These are phyloP conservation scores for Zophobas morio DNA, from an alignment of 1,140 invertebrate species.

Conservation along the genomic window DNA sequence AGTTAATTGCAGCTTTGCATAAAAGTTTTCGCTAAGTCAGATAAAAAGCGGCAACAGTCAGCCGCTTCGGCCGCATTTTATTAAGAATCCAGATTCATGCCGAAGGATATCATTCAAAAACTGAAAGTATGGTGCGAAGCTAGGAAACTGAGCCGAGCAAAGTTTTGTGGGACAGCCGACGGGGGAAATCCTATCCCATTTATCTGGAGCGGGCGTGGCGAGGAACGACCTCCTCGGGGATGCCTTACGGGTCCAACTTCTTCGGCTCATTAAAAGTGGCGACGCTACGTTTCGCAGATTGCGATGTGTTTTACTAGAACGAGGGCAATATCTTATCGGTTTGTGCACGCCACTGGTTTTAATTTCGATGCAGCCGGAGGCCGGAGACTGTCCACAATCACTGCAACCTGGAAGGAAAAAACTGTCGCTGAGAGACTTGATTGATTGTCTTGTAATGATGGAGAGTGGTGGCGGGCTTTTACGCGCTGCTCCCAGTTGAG, in stretches of 20 bases:
- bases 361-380: conserved; percentile 37
- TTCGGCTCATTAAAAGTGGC: conserved; percentile 39
- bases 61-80: conserved; percentile 28
- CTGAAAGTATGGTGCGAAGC: conserved; percentile 31
- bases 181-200: conserved; percentile 43
- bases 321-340: neutral
- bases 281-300: conserved; percentile 26
- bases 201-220: conserved; percentile 47
- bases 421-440: conserved; percentile 36
- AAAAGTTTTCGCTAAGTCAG: conserved; percentile 31
- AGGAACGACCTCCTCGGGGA: conserved; percentile 42
- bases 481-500: conserved; percentile 18
- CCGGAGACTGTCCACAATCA: conserved; percentile 47
- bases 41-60: conserved; percentile 30
- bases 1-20: conserved; percentile 33
- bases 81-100: conserved; percentile 28
- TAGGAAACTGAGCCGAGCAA: conserved; percentile 12
- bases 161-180: conserved; percentile 44
- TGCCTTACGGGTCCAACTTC: conserved; percentile 34
- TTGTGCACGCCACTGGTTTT: conserved; percentile 35
- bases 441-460: conserved; percentile 50
- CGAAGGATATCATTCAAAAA: conserved; percentile 48
- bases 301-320: conserved; percentile 24
- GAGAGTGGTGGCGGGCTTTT: conserved; percentile 11
- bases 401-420: conserved; percentile 45